These are phyloP conservation scores for Falco berigora DNA, from an alignment of 2,797 vertebrate genomes.

Conservation along the genomic window DNA sequence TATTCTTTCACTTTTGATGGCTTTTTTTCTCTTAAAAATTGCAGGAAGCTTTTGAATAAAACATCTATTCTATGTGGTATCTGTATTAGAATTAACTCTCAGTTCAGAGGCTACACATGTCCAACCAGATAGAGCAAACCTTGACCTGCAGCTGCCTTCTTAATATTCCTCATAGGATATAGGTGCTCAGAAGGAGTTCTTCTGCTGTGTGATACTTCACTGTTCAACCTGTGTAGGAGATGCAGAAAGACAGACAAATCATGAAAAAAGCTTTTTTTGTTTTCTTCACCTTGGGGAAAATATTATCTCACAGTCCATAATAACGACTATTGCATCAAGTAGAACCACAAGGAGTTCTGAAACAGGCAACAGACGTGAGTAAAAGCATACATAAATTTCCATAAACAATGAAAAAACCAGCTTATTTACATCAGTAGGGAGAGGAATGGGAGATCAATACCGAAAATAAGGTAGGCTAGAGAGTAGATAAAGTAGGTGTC, in stretches of 20 bases:
- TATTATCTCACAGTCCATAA: not conserved
- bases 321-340: not conserved
- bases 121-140: not conserved
- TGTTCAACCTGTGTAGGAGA: not conserved
- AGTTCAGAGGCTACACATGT: not conserved
- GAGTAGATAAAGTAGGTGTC: not conserved
- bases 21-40: not conserved
- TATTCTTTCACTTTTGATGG: not conserved
- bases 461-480: not conserved
- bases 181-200: not conserved
- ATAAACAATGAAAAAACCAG: not conserved
- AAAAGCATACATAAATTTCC: not conserved
- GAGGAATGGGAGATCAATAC: not conserved
- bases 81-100: not conserved
- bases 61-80: not conserved
- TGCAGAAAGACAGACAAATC: not conserved
- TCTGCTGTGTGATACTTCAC: no score
- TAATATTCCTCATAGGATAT: not conserved
- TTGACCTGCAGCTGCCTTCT: not conserved
- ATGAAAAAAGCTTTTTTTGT: not conserved
- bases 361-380: not conserved
- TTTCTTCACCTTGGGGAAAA: not conserved
- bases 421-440: not conserved
- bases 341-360: not conserved
- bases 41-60: not conserved